phyloP scores from a whole-genome alignment of 1,140 invertebrate species.

The Drosophila lacteicornis region DNA sequence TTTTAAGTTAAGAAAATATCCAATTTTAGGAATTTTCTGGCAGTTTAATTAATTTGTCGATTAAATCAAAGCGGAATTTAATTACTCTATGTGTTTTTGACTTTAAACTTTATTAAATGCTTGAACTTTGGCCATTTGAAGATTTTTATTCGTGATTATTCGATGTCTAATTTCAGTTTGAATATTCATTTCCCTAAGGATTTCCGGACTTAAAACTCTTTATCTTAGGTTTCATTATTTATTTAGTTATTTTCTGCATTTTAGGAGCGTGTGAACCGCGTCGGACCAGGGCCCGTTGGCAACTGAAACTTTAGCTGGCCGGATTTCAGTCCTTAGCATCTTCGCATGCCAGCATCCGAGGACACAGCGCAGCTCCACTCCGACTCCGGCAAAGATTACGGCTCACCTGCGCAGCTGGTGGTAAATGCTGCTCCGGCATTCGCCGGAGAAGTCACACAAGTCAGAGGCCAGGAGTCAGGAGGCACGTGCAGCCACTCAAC shows the following conservation, averaged over 20 bases:
- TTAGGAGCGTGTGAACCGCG: slow-evolving; percentile 47
- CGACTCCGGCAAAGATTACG: slow-evolving; percentile 15
- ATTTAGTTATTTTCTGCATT: slow-evolving; percentile 5
- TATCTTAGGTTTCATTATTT: slow-evolving; percentile 1
- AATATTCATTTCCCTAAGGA: background rate
- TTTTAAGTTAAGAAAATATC: too few species aligned
- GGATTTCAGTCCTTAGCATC: slow-evolving; percentile 34
- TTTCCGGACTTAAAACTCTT: background rate
- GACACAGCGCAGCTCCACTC: slow-evolving; percentile 2
- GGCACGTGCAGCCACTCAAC: slow-evolving; percentile 80
- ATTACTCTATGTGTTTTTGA: too few species aligned
- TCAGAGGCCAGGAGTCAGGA: slow-evolving; percentile 52
- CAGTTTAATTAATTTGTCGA: background rate
- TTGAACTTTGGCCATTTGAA: too few species aligned
- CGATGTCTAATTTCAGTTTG: too few species aligned
- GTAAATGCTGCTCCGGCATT: slow-evolving; percentile 62
- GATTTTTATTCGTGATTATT: too few species aligned
- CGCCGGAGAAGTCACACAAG: slow-evolving; percentile 41
- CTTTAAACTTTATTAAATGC: background rate
- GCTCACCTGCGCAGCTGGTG: slow-evolving; percentile 82
- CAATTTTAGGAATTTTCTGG: background rate
- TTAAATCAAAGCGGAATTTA: background rate
- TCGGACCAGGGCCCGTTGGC: slow-evolving; percentile 45
- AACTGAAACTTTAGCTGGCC: slow-evolving; percentile 52
- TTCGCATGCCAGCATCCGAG: slow-evolving; percentile 16